Base-by-base conservation (phyloP, 2,797 vertebrate genomes). In the Thunnus albacares region DNA sequence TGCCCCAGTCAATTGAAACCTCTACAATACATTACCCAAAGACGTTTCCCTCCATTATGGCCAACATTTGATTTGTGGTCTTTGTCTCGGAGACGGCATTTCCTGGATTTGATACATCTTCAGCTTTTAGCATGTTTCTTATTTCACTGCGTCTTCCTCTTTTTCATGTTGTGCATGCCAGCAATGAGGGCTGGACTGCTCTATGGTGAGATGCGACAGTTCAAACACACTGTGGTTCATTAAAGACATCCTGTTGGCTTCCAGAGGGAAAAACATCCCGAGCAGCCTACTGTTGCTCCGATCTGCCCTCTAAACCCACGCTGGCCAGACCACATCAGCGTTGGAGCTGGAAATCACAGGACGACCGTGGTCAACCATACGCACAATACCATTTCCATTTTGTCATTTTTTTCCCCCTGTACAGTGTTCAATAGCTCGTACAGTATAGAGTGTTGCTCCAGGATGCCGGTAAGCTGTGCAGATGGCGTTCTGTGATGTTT, bases 201-300 rank as follows among this genome's bases (percentile, higher is more conserved):
- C 61, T 17, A 66, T 78, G 81, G 86, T 33, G 81, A 90, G 83
- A 93, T 90, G 89, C 62, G 85, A 91, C 93, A 90, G 87, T 90
- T 94, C 90, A 94, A 93, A 92, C 83, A 80, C 77, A 53, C 84
- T 90, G 90, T 65, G 89, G 92, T 93, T 94, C 90, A 94, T 94
- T 93, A 94, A 91, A 90, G 90, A 85, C 89, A 93, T 92, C 93
- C 90, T 91, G 91, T 91, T 89, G 89, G 92, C 86, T 91, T 79
- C 11, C 17, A 75, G 77, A 83, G 79, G 76, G 80, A 81, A 88
- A 80, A 84, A 80, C 79, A 82, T 85, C 85, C 84, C 51, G 47
- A 91, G 83, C 86, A 90, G 89, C 85, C 80, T 75, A 38, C 84
- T 74, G 90, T 77, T 86, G 83, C 87, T 89, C 81, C 22, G 49